Evolutionary conservation across 2,888 invertebrate species (phyloP).

Genomic region (Ypsolopha sequella): DNA sequence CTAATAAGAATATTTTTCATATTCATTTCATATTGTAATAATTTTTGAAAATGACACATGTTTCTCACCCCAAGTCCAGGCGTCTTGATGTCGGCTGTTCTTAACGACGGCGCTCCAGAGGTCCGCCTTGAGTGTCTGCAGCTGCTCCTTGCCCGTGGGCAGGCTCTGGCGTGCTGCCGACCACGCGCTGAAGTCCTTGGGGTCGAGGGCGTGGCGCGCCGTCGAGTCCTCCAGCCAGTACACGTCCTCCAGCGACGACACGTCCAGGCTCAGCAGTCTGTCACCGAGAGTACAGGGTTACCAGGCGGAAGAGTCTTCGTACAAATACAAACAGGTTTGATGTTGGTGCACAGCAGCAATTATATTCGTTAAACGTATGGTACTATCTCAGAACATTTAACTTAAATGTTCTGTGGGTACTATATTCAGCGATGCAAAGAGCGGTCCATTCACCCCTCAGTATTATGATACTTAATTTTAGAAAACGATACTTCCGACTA

Average conservation of each 20-base stretch:
- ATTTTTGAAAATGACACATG: neutral
- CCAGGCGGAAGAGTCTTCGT: too few relatives aligned
- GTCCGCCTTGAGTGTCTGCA: constrained; percentile 83
- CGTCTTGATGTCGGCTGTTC: constrained; percentile 87
- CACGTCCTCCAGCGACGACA: constrained; percentile 88
- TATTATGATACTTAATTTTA: too few relatives aligned
- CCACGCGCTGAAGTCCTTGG: constrained; percentile 84
- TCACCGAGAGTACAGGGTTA: constrained; percentile 10
- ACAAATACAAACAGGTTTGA: too few relatives aligned
- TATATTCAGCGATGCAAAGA: too few relatives aligned
- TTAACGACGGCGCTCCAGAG: constrained; percentile 90
- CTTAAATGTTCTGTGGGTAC: too few relatives aligned
- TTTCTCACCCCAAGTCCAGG: constrained; percentile 86
- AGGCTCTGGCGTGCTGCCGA: constrained; percentile 83
- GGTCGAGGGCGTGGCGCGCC: constrained; percentile 80
- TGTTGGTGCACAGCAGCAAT: too few relatives aligned
- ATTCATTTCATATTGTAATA: too few relatives aligned
- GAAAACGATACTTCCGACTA: too few relatives aligned
- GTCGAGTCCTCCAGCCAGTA: constrained; percentile 90
- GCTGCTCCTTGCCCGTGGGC: constrained; percentile 84
- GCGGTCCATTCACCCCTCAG: too few relatives aligned
- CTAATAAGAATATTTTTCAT: too few relatives aligned
- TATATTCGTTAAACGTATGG: too few relatives aligned
- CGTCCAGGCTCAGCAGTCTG: constrained; percentile 83
- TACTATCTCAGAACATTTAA: too few relatives aligned